Percentiles rank a stretch among this genome's conserved stretches.
Conservation (phyloP, 2,113 vertebrate genomes). For the Puffinus mauretanicus region DNA sequence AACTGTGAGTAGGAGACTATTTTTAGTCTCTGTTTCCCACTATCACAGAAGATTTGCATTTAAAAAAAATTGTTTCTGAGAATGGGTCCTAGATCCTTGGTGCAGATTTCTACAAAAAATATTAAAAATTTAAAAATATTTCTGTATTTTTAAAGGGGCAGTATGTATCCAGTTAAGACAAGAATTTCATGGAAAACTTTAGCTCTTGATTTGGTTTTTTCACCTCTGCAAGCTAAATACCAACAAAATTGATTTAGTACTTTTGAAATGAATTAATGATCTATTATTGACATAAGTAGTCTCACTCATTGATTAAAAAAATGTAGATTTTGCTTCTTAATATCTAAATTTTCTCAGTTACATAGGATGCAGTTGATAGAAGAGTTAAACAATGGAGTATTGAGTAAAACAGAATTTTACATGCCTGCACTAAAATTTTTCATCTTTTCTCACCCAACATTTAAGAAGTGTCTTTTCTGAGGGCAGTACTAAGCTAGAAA, state of each 20-base stretch:
- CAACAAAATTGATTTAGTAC: too few relatives aligned
- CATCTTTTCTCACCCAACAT: not conserved
- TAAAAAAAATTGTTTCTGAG: not conserved
- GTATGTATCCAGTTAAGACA: not conserved
- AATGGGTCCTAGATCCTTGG: not conserved
- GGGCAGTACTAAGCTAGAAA: not conserved
- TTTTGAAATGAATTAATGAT: too few relatives aligned
- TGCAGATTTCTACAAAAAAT: not conserved
- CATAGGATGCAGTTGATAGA: not conserved
- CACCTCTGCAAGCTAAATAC: too few relatives aligned
- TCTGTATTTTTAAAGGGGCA: not conserved
- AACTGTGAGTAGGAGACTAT: not conserved
- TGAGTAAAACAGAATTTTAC: not conserved
- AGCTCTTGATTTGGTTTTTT: not conserved
- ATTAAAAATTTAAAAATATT: too few relatives aligned
- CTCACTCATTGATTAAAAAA: not conserved
- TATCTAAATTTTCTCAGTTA: not conserved
- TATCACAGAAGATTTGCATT: not conserved
- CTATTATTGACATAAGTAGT: too few relatives aligned
- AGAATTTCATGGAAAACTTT: not conserved
- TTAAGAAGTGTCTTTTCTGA: not conserved
- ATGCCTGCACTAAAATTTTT: not conserved
- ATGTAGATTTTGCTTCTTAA: not conserved
- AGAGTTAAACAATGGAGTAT: not conserved
- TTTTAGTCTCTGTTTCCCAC: not conserved